Evolutionary conservation across 1,140 invertebrate genomes (phyloP).

Genomic region (Danaus melanippus): DNA sequence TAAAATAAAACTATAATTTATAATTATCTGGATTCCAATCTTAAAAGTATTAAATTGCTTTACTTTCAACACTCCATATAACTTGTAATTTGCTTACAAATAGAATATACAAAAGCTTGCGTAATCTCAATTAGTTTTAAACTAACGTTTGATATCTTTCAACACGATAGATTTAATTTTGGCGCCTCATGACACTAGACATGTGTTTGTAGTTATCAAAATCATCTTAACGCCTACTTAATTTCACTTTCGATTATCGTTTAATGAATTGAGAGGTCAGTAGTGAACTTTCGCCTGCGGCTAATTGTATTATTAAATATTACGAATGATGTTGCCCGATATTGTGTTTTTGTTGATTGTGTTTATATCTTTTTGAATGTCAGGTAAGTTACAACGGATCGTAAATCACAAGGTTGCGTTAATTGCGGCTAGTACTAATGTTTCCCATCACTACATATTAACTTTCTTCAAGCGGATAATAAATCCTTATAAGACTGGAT

Average conservation of each 20-base stretch:
- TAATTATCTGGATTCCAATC: slow-evolving; percentile 12
- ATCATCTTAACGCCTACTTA: slow-evolving; percentile 48
- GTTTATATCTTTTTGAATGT: slow-evolving; percentile 30
- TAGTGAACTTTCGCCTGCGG: slow-evolving; percentile 21
- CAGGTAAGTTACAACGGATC: slow-evolving; percentile 32
- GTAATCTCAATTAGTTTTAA: slow-evolving; percentile 22
- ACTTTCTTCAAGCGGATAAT: no score
- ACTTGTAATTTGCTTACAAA: slow-evolving; percentile 17
- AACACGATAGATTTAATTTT: slow-evolving; percentile 20
- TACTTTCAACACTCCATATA: slow-evolving; percentile 14
- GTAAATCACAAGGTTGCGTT: no score
- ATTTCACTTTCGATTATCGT: slow-evolving; percentile 65
- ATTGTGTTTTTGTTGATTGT: slow-evolving; percentile 10
- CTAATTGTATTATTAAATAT: slow-evolving; percentile 23
- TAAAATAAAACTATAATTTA: no score
- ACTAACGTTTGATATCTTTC: slow-evolving; percentile 6
- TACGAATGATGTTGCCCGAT: slow-evolving; percentile 10
- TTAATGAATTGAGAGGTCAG: slow-evolving; percentile 61
- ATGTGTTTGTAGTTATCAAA: slow-evolving; percentile 41
- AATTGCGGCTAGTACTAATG: no score
- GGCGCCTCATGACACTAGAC: slow-evolving; percentile 16
- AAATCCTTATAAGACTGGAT: no score
- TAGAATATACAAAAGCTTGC: slow-evolving; percentile 16
- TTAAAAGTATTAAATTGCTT: slow-evolving; percentile 1
- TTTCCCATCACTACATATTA: neutral